Evolutionary conservation across 1,140 invertebrate species (phyloP).

Genomic region (Drosophila repletoides): DNA sequence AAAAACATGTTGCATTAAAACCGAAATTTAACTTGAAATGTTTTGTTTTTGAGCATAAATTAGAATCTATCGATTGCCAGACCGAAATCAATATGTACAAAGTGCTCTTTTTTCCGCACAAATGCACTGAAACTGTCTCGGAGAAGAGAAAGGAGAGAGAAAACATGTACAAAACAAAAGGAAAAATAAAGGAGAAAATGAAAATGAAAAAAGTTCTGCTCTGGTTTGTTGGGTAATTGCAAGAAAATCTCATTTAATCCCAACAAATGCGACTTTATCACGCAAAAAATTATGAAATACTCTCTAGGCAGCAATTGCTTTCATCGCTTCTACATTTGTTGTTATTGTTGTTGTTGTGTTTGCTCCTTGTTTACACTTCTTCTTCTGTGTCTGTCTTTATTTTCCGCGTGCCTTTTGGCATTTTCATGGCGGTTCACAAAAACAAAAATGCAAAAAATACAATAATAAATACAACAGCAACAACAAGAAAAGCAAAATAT

Average conservation of each 20-base stretch:
- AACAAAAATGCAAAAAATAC: conserved; percentile 11
- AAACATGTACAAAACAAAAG: conserved; percentile 38
- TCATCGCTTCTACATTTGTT: conserved; percentile 15
- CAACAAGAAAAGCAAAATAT: conserved; percentile 18
- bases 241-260: conserved; percentile 80
- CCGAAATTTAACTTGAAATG: neutral
- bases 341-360: conserved; percentile 42
- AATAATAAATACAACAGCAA: neutral
- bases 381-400: conserved; percentile 8
- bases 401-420: conserved; percentile 66
- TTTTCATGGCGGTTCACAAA: conserved; percentile 18
- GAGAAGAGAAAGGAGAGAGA: too few relatives aligned
- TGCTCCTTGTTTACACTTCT: conserved; percentile 66
- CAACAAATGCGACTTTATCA: conserved; percentile 77
- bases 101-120: neutral
- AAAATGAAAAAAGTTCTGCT: conserved; percentile 1
- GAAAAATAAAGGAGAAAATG: neutral
- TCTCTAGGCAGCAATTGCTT: conserved; percentile 63
- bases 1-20: conserved; percentile 16
- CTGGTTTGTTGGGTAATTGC: conserved; percentile 73
- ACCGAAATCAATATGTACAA: neutral
- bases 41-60: conserved; percentile 56
- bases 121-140: too few relatives aligned
- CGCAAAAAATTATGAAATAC: conserved; percentile 81
- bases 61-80: conserved; percentile 64